Percentiles rank a stretch among this genome's conserved stretches.
Evolutionary conservation across 1,140 invertebrate species (phyloP).

Genomic region (Drosophila prosaltans): DNA sequence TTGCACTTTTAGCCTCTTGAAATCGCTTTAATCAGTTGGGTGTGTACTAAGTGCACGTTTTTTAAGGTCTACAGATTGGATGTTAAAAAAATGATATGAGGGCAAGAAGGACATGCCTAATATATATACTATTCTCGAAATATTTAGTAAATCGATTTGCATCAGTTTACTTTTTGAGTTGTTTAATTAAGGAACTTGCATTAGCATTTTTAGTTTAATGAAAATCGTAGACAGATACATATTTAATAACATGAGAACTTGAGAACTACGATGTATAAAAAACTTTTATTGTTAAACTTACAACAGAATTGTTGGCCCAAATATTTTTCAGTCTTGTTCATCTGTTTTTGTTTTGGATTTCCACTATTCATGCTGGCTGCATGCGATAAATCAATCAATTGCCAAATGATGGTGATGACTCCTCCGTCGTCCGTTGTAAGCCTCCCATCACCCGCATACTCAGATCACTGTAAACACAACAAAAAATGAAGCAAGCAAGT

Average conservation of each 20-base stretch:
- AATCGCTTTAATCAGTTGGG: background rate
- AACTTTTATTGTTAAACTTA: no score
- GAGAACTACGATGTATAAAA: background rate
- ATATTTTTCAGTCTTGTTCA: background rate
- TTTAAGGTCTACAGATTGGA: background rate
- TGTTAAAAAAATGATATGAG: background rate
- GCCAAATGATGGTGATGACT: slow-evolving; percentile 7
- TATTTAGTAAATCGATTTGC: no score
- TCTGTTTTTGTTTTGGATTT: background rate
- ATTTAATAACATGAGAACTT: no score
- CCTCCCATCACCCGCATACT: slow-evolving; percentile 35
- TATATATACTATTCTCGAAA: no score
- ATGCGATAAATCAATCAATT: slow-evolving; percentile 14
- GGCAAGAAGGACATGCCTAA: no score
- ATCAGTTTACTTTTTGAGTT: no score
- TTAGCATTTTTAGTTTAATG: no score
- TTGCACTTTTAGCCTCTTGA: background rate
- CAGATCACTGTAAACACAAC: slow-evolving; percentile 3
- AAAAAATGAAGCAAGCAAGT: no score
- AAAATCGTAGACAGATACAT: no score
- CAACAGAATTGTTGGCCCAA: background rate
- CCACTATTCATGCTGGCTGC: slow-evolving; percentile 7
- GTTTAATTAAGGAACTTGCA: no score
- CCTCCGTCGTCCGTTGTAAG: background rate
- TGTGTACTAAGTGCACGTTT: background rate